Conservation (phyloP, 2,113 vertebrate species). For the Arvicanthis niloticus region DNA sequence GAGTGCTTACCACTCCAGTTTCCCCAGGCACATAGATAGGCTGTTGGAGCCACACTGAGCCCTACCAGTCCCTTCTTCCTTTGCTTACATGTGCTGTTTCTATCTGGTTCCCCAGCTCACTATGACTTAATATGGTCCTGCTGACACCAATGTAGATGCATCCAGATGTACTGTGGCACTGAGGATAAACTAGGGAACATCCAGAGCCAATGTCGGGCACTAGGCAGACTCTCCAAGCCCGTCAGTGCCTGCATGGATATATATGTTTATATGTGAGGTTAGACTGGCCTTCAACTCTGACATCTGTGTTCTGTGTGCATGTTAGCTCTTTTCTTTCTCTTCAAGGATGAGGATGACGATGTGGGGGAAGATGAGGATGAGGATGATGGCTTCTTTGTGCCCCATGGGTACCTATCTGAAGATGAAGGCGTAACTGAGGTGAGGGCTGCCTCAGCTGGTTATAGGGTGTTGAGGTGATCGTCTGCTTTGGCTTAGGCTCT, state of each 20-base stretch:
- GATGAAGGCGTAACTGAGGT: conserved; percentile 95
- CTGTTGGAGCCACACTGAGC: background rate
- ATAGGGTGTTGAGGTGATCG: background rate
- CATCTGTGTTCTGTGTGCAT: background rate
- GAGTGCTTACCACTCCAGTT: background rate
- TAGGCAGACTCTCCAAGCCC: background rate
- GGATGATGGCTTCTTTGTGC: conserved; percentile 98
- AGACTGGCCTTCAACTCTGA: background rate
- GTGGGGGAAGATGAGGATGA: conserved; percentile 95
- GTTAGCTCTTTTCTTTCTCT: background rate
- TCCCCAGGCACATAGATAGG: background rate
- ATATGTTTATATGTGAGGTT: background rate
- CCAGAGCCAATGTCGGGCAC: background rate
- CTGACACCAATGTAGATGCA: background rate
- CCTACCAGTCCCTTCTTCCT: background rate
- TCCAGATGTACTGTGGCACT: no score
- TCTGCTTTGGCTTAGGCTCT: background rate
- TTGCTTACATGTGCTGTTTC: background rate
- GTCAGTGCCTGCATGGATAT: background rate
- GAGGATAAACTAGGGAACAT: no score
- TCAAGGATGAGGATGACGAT: conserved; percentile 96
- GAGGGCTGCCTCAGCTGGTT: conserved; percentile 15
- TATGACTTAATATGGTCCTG: background rate
- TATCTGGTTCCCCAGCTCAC: background rate
- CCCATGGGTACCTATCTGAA: conserved; percentile 98